These are phyloP conservation scores for Synanthedon tipuliformis DNA, from an alignment of 2,888 invertebrate genomes.

Conservation along the genomic window DNA sequence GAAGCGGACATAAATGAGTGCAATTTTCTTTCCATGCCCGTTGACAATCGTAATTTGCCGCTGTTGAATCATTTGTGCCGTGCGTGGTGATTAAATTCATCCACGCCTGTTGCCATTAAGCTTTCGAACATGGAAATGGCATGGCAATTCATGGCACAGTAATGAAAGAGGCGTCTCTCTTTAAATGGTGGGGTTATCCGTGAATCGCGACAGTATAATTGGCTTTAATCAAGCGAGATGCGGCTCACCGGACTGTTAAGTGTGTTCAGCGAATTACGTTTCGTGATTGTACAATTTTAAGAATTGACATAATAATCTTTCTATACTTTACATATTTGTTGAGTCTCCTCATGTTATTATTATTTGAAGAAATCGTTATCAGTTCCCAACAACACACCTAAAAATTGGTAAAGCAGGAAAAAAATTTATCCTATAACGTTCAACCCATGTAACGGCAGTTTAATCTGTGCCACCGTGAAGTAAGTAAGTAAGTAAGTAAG, in stretches of 20 bases:
- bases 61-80: conserved; percentile 19
- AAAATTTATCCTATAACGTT: too few relatives aligned
- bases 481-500: too few relatives aligned
- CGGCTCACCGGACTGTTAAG: conserved; percentile 9
- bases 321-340: not conserved
- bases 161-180: conserved; percentile 49
- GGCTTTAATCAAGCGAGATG: conserved; percentile 56
- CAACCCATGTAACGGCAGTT: too few relatives aligned
- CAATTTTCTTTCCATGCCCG: conserved; percentile 17
- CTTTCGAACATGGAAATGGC: conserved; percentile 42
- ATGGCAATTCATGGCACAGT: conserved; percentile 38
- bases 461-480: too few relatives aligned
- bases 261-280: conserved; percentile 24
- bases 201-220: conserved; percentile 54
- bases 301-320: conserved; percentile 1
- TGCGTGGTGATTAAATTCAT: conserved; percentile 30
- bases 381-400: too few relatives aligned
- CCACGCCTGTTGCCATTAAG: conserved; percentile 29
- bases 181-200: conserved; percentile 47
- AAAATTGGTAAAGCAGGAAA: too few relatives aligned
- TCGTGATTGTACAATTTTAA: conserved; percentile 28
- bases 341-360: not conserved
- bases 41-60: conserved; percentile 32
- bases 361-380: too few relatives aligned
- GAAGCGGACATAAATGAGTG: not conserved